A percentile compares a stretch with the other conserved stretches of the same genome.
Conservation (phyloP, 2,113 vertebrate genomes). For the Hyperopisus bebe region DNA sequence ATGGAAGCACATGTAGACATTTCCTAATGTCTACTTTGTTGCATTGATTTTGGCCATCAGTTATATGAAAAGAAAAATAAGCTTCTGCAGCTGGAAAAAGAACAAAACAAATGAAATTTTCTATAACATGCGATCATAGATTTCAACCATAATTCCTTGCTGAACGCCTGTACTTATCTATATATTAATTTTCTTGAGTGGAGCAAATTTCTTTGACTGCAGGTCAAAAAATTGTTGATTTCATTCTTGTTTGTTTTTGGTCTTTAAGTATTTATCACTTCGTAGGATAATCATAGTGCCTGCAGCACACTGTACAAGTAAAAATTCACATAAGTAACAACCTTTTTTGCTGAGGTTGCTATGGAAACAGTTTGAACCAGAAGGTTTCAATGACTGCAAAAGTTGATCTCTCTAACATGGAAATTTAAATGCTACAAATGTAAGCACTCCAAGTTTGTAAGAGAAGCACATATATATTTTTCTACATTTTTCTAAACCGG, state of each 20-base stretch:
- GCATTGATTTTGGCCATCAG: background rate
- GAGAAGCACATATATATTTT: background rate
- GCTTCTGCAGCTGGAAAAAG: background rate
- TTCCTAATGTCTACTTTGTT: background rate
- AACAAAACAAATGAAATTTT: background rate
- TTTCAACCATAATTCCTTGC: background rate
- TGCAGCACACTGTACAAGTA: slow-evolving; percentile 9
- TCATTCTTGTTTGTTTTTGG: background rate
- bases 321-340: slow-evolving; percentile 25
- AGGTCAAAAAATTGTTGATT: background rate
- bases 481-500: background rate
- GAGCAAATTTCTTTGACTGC: background rate
- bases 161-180: background rate
- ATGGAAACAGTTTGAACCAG: slow-evolving; percentile 33
- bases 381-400: slow-evolving; percentile 30
- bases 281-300: slow-evolving; percentile 14
- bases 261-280: slow-evolving; percentile 10
- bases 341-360: slow-evolving; percentile 31
- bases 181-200: background rate
- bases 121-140: background rate
- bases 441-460: background rate
- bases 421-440: slow-evolving; percentile 30
- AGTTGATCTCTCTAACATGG: slow-evolving; percentile 28
- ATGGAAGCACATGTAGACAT: background rate
- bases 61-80: background rate